phyloP scores from a whole-genome alignment of 2,888 invertebrate species.

The Trichopoda pennipes region DNA sequence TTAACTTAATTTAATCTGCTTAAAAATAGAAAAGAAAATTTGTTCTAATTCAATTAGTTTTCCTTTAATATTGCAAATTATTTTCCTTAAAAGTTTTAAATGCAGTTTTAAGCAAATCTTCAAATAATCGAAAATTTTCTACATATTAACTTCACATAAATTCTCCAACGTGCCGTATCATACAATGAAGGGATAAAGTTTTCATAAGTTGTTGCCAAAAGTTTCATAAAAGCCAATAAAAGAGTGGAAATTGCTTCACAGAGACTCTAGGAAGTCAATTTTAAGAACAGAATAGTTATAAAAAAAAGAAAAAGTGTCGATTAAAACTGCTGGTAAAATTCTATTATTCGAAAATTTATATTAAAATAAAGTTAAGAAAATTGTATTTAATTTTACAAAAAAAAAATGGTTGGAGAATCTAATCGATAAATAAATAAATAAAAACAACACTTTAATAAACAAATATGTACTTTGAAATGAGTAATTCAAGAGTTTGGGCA shows the following conservation, averaged over 20 bases:
- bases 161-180: not conserved
- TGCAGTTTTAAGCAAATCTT: slow-evolving; percentile 25
- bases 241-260: not conserved
- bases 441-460: not conserved
- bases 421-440: not conserved
- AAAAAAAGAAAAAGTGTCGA: not conserved
- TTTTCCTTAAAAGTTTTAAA: slow-evolving; percentile 13
- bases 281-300: not conserved
- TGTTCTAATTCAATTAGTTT: too few relatives aligned
- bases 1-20: too few relatives aligned
- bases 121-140: slow-evolving; percentile 25
- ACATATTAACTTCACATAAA: slow-evolving; percentile 21
- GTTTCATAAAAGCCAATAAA: not conserved
- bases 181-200: slow-evolving; percentile 19
- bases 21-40: too few relatives aligned
- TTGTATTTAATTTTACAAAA: slow-evolving; percentile 1
- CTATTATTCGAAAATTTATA: not conserved
- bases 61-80: not conserved
- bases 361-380: not conserved
- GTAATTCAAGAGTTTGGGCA: too few relatives aligned
- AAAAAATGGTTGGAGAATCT: not conserved
- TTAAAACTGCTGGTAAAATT: slow-evolving; percentile 6
- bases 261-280: slow-evolving; percentile 6
- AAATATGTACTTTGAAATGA: not conserved
- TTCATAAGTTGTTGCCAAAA: slow-evolving; percentile 16